A percentile compares a stretch with the other conserved stretches of the same genome.
phyloP scores from a whole-genome alignment of 2,797 vertebrate species.

The Gallirallus australis region DNA sequence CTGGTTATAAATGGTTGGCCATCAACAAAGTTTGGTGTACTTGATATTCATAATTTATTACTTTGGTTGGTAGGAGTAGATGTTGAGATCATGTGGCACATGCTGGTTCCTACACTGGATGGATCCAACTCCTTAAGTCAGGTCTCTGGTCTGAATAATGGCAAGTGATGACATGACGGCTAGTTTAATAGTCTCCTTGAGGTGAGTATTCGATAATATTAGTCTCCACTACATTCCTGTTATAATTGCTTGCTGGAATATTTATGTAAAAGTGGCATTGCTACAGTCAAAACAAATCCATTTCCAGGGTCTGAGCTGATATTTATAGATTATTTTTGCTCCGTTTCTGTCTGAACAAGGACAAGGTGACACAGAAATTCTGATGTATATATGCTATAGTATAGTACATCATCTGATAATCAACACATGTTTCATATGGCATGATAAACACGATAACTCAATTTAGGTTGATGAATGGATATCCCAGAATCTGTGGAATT shows the following conservation, averaged over 20 bases:
- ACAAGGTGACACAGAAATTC: not conserved
- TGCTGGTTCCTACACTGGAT: not conserved
- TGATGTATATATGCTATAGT: not conserved
- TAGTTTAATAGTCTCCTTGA: not conserved
- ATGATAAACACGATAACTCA: not conserved
- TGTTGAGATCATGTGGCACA: not conserved
- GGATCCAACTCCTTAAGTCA: not conserved
- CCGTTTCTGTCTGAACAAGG: not conserved
- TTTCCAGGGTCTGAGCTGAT: constrained; percentile 3
- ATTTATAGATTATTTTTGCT: constrained; percentile 8
- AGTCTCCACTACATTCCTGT: not conserved
- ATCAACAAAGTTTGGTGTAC: not conserved
- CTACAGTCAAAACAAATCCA: constrained; percentile 51
- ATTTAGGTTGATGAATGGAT: constrained; percentile 51
- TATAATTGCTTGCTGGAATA: constrained; percentile 36
- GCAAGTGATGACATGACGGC: not conserved
- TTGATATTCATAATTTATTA: not conserved
- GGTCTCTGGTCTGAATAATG: not conserved
- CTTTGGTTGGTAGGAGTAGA: not conserved
- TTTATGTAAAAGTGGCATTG: not conserved
- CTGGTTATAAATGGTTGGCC: not conserved
- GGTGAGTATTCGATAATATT: not conserved
- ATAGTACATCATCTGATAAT: not conserved
- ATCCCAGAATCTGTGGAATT: constrained; percentile 56
- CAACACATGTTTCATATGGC: not conserved